phyloP scores from a whole-genome alignment of 1,140 invertebrate genomes.

The Coenobita brevimanus region DNA sequence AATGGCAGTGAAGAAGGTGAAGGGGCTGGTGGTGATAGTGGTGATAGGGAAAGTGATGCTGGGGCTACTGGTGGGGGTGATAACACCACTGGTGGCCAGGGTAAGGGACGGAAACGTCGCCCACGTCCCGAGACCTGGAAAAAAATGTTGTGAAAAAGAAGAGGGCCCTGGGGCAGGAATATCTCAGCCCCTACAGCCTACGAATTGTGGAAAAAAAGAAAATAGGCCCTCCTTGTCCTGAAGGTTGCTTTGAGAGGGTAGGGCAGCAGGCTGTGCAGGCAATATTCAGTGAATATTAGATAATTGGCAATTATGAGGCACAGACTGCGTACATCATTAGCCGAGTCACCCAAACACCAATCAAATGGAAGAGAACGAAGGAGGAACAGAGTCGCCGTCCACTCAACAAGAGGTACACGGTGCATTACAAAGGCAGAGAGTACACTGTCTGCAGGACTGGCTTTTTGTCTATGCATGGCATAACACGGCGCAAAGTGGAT shows the following conservation, averaged over 20 bases:
- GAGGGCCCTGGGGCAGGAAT: neutral
- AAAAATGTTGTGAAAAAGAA: slow-evolving; percentile 3
- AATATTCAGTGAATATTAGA: no score
- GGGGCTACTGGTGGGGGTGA: neutral
- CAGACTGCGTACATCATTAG: neutral
- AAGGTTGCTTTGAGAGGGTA: neutral
- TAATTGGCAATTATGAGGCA: neutral
- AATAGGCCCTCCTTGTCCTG: neutral
- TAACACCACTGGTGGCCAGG: slow-evolving; percentile 1
- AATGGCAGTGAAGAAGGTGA: no score
- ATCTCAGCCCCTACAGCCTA: neutral
- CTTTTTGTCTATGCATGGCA: neutral
- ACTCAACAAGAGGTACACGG: neutral
- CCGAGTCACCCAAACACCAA: neutral
- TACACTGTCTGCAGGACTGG: neutral
- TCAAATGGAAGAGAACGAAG: neutral
- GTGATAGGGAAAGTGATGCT: neutral
- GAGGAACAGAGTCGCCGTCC: neutral
- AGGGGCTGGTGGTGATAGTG: no score
- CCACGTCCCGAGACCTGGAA: neutral
- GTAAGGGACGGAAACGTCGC: neutral
- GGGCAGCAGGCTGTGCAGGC: neutral
- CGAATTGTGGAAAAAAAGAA: neutral
- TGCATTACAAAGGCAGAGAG: neutral
- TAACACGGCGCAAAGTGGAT: neutral